Evolutionary conservation across 37 sponge, comb jelly and placozoan genomes (phyloP), one percentile per base, ranked within the genome.

Genomic region (Haliclona indistincta): DNA sequence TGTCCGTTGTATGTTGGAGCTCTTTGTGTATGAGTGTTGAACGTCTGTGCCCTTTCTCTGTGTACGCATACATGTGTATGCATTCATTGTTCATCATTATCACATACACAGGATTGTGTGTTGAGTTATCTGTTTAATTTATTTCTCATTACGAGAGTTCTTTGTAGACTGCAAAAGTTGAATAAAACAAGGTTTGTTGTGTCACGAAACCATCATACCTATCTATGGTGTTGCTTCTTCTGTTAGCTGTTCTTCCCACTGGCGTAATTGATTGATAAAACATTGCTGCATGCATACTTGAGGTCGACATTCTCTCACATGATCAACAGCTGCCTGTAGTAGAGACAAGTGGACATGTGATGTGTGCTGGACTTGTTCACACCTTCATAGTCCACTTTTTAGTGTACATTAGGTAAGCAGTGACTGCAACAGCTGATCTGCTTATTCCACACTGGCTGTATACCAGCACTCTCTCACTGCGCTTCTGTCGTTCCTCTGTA

Each of bases 331-430:
- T 25, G 67, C 86, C 96, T 96, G 82, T 20, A 5, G 38, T 8
- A 42, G 63, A 5, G 22, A 40, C 20, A 11, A 22, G 64, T 22
- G 0, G 7, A n/a, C 29, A 43, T 30, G 38, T 47, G 45, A 35
- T 56, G 22, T 32, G 22, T 36, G 17, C n/a, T 56, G 4, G 33
- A 68, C 35, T 32, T 62, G 29, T 6, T 71, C 53, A 20, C 32
- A 94, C 94, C 84, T 94, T 76, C 29, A 89, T 30, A 26, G 72
- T 83, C 81, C 83, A 83, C 30, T 88, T 82, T 54, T 83, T 83
- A 37, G 60, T 72, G 65, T 89, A 80, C 66, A 94, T 94, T 41
- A 88, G 90, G 54, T 89, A 94, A 23, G 90, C 94, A 11, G 84
- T 80, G 33, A 78, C 64, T 37, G 63, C 73, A 19, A 81, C 70